Conservation (phyloP, 2,797 vertebrate species). For the Oryzias sinensis region DNA sequence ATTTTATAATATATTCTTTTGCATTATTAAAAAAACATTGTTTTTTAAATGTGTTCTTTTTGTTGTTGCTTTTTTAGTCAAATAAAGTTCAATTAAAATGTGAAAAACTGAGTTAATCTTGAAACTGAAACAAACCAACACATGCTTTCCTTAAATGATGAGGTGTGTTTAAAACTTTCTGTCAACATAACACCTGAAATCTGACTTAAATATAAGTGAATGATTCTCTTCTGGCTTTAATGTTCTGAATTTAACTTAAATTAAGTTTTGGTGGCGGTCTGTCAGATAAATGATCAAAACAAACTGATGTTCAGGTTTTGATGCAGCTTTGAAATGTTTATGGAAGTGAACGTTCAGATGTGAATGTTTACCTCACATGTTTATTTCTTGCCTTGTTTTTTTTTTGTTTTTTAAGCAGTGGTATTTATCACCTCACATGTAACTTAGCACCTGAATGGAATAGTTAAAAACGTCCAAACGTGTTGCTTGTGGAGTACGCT, state of each 20-base stretch:
- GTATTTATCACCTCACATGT: constrained; percentile 36
- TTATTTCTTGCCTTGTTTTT: constrained; percentile 58
- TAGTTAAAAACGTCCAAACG: constrained; percentile 43
- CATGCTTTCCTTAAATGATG: too few species aligned
- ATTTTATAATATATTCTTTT: too few species aligned
- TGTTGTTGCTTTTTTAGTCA: too few species aligned
- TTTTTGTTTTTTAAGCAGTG: constrained; percentile 36
- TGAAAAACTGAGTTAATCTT: too few species aligned
- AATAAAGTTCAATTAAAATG: too few species aligned
- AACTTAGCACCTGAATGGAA: constrained; percentile 35
- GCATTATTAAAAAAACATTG: too few species aligned
- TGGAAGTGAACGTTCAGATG: constrained; percentile 57
- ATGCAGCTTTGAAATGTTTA: constrained; percentile 29
- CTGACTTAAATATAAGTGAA: not conserved
- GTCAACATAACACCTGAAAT: too few species aligned
- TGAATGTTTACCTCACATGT: constrained; percentile 69
- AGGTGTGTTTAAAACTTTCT: too few species aligned
- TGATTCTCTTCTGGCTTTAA: not conserved
- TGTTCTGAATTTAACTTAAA: constrained; percentile 1
- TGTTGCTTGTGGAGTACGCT: constrained; percentile 42
- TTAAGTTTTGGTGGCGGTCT: not conserved
- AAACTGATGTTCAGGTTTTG: constrained; percentile 13
- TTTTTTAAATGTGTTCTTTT: too few species aligned
- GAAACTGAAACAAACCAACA: too few species aligned
- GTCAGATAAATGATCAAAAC: not conserved